Evolutionary conservation across 2,113 vertebrate genomes (phyloP), one percentile per base, ranked within the genome.

Genomic region (Burhinus bistriatus): DNA sequence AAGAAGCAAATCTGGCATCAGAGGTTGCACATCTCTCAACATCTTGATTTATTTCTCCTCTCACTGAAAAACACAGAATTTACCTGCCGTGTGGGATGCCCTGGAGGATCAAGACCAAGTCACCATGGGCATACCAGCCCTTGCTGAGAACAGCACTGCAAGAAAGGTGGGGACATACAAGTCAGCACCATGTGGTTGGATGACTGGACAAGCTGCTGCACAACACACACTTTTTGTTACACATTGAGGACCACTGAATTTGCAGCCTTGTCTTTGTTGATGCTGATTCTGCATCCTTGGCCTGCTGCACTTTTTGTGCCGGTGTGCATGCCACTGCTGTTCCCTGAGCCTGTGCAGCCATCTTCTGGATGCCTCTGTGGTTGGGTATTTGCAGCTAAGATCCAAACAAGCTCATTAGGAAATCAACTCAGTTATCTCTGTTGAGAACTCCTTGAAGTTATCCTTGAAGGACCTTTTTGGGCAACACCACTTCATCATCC

Each of bases 81-180:
- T 49, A 36, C 18, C 7, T 55, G 20, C 15, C 0, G 0, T 12
- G 3, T 72, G 26, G 34, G 15, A 36, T 4, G 1, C 15, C 32
- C 9, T 68, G 57, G 17, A n/a, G 15, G 14, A 82, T 21, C 14
- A 51, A 72, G 45, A 79, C 11, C 9, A 29, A 76, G 47, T 52
- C 32, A 42, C 57, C 7, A 8, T 7, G 12, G 52, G 7, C 3
- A 2, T 16, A 23, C 49, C 59, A 89, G 18, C 18, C 12, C 18
- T 44, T 2, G 1, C 44, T 72, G 54, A 58, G 30, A 84, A 4
- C 12, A 49, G 14, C 4, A 1, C 61, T 85, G 29, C 42, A 32
- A 47, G 38, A 51, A 85, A 71, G 22, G 21, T 52, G 12, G 12
- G 20, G 14, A 47, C 1, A 0, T 62, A 26, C 20, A 49, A 58